Conservation (phyloP, 2,888 invertebrate genomes). For the Pherbina coryleti region DNA sequence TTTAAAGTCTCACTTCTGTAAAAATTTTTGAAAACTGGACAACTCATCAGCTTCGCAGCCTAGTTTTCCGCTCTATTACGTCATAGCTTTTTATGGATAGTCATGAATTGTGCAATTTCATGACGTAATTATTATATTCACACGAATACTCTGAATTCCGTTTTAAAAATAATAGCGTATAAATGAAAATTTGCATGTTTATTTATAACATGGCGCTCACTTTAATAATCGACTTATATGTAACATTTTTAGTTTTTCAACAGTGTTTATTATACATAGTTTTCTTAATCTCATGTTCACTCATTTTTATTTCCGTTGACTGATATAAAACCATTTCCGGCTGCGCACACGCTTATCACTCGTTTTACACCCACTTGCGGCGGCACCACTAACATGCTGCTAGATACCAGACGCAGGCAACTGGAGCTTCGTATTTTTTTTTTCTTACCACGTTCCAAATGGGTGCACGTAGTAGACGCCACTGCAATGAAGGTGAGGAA, state of each 20-base stretch:
- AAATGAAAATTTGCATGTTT: no score
- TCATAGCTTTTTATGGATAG: no score
- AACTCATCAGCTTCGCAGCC: no score
- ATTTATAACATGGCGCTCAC: no score
- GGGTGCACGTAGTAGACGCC: slow-evolving; percentile 13
- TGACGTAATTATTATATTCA: no score
- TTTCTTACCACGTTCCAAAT: slow-evolving; percentile 8
- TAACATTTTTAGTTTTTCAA: neutral
- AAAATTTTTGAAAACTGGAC: no score
- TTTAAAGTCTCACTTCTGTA: no score
- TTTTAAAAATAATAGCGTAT: no score
- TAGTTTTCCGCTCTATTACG: no score
- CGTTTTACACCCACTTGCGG: slow-evolving; percentile 13
- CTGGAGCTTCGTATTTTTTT: neutral
- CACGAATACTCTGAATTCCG: no score
- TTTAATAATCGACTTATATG: neutral
- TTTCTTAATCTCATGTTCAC: neutral
- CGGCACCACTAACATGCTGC: neutral
- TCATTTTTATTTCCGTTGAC: slow-evolving; percentile 48
- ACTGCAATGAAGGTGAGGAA: slow-evolving; percentile 13
- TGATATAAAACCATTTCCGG: slow-evolving; percentile 49
- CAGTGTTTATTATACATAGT: neutral
- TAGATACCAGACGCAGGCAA: neutral
- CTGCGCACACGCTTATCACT: slow-evolving; percentile 23
- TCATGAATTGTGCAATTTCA: no score